Conservation (phyloP, 2,888 invertebrate species). For the Alentia gelatinosa region DNA sequence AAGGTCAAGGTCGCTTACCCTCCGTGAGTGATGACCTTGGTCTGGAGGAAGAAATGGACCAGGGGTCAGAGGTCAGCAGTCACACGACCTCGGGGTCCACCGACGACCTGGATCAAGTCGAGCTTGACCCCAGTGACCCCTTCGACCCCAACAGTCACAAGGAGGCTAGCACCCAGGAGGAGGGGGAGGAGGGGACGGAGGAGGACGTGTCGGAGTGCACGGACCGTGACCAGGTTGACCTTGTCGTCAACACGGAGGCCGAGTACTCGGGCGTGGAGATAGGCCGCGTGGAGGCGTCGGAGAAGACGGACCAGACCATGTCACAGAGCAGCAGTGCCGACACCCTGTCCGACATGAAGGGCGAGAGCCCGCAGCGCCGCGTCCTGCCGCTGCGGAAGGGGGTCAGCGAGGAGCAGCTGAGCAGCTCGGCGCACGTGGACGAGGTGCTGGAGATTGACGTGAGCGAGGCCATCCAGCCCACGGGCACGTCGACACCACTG, state of each 20-base stretch:
- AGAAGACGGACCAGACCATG: constrained; percentile 72
- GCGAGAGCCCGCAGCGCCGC: constrained; percentile 57
- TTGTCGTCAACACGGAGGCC: constrained; percentile 69
- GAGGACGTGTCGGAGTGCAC: constrained; percentile 54
- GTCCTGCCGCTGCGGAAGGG: constrained; percentile 7
- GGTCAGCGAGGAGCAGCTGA: constrained; percentile 71
- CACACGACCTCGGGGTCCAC: constrained; percentile 20
- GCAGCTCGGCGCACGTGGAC: constrained; percentile 65
- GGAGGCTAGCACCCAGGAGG: background rate
- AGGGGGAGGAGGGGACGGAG: constrained; percentile 32
- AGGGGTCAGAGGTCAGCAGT: constrained; percentile 61
- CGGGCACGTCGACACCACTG: constrained; percentile 34
- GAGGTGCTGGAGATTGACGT: constrained; percentile 55
- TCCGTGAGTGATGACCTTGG: constrained; percentile 73
- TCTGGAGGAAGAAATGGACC: constrained; percentile 76
- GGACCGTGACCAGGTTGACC: constrained; percentile 20
- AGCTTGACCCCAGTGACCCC: constrained; percentile 10
- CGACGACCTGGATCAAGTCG: constrained; percentile 41
- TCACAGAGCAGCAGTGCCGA: constrained; percentile 75
- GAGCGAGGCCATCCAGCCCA: constrained; percentile 48
- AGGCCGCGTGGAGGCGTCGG: constrained; percentile 72
- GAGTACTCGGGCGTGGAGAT: constrained; percentile 78
- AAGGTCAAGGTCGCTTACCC: constrained; percentile 54
- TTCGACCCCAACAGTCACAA: background rate
- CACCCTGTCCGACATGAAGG: constrained; percentile 74